Evolutionary conservation across 2,113 vertebrate species (phyloP).

Genomic region (Pangasianodon hypophthalmus): DNA sequence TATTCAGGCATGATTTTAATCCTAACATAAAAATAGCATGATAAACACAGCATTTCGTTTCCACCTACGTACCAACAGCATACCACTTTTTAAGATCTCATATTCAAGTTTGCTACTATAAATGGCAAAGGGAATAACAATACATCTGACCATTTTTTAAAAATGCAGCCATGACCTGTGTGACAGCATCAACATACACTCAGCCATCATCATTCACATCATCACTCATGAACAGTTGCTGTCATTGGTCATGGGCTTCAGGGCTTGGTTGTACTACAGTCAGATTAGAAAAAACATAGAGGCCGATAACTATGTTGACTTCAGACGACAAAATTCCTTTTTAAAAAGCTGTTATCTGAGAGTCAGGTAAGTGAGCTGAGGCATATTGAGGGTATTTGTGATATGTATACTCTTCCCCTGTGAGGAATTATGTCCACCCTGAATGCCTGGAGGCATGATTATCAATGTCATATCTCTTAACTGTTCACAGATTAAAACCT

Average conservation of each 20-base stretch:
- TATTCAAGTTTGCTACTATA: slow-evolving; percentile 24
- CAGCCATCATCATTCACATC: not conserved
- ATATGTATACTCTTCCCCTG: slow-evolving; percentile 42
- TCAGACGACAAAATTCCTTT: slow-evolving; percentile 28
- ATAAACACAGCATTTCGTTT: slow-evolving; percentile 7
- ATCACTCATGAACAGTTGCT: not conserved
- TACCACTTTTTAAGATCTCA: not conserved
- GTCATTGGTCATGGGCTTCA: slow-evolving; percentile 8
- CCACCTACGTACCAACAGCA: slow-evolving; percentile 1
- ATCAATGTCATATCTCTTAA: slow-evolving; percentile 27
- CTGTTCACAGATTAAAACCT: not conserved
- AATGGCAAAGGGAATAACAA: slow-evolving; percentile 28
- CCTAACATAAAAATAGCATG: slow-evolving; percentile 7
- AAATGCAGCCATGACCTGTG: not conserved
- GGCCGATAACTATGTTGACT: not conserved
- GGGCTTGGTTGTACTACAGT: not conserved
- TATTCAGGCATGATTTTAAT: slow-evolving; percentile 16
- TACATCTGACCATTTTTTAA: not conserved
- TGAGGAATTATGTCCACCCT: slow-evolving; percentile 13
- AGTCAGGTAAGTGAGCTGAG: slow-evolving; percentile 31
- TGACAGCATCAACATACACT: slow-evolving; percentile 2
- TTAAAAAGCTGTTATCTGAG: slow-evolving; percentile 17
- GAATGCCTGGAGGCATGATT: slow-evolving; percentile 27
- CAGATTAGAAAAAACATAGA: not conserved
- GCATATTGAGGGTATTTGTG: slow-evolving; percentile 37